phyloP scores from a whole-genome alignment of 2,797 vertebrate species.

The Pantherophis vulpinus region DNA sequence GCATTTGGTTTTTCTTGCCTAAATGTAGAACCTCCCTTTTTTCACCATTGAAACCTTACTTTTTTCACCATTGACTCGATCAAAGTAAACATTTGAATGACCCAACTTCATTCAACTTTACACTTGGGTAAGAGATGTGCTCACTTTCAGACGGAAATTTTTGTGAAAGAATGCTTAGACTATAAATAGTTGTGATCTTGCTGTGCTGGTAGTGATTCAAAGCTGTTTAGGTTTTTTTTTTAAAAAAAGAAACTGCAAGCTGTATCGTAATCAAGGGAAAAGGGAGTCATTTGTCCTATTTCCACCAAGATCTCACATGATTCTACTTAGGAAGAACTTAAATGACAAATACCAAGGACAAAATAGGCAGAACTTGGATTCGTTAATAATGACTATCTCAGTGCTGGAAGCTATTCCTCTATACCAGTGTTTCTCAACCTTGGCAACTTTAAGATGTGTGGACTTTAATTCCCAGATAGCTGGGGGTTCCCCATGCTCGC shows the following conservation, averaged over 20 bases:
- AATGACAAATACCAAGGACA: background rate
- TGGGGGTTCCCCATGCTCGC: background rate
- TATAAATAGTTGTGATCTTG: background rate
- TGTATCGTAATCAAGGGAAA: background rate
- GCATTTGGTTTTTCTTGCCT: no score
- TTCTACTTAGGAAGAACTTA: background rate
- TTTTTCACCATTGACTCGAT: no score
- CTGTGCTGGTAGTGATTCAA: background rate
- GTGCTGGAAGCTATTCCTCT: background rate
- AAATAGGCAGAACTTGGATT: background rate
- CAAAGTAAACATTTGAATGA: background rate
- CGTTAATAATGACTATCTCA: background rate
- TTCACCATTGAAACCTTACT: no score
- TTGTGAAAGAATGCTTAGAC: background rate
- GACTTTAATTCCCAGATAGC: background rate
- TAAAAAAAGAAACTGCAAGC: background rate
- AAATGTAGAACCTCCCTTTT: no score
- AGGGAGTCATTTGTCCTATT: background rate
- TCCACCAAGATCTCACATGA: background rate
- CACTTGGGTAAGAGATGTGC: background rate
- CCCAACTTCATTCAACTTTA: background rate
- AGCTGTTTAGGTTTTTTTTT: background rate
- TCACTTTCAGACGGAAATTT: background rate
- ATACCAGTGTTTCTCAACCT: background rate
- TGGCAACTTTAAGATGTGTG: background rate